Base-by-base conservation (phyloP, 1,140 invertebrate species). In the Teleopsis dalmanni region DNA sequence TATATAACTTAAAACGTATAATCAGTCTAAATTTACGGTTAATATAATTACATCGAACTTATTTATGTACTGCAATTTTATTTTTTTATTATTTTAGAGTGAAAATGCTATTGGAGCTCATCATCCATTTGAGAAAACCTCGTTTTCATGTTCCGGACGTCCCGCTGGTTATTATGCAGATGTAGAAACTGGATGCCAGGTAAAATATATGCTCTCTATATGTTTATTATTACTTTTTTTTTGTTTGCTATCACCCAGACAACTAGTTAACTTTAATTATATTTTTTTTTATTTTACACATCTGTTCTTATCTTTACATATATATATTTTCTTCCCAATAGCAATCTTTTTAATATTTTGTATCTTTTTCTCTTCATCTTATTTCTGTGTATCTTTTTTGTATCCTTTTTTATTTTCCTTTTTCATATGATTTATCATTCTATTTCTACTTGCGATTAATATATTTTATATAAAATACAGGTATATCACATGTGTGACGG, bases 401-500 rank as follows among this genome's bases (percentile, higher is more conserved):
- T n/a, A n/a, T n/a, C n/a, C n/a, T n/a, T n/a, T n/a, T n/a, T n/a
- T n/a, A n/a, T n/a, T n/a, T n/a, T n/a, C n/a, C n/a, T n/a, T n/a
- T n/a, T n/a, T n/a, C n/a, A n/a, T n/a, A n/a, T n/a, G n/a, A n/a
- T n/a, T n/a, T n/a, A n/a, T n/a, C n/a, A n/a, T n/a, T n/a, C n/a
- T n/a, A n/a, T n/a, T n/a, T n/a, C n/a, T n/a, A n/a, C n/a, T 8
- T 31, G 13, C 13, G 27, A 31, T 31, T 7, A 31, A 31, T 13
- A 8, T 13, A 8, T 31, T 31, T 31, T 7, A 31, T 7, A 31
- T 31, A 31, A 8, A 8, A 13, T 13, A 43, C 72, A 84, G 82
- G 77, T 84, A 31, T 87, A 86, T 62, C 84, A 87, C 70, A 84
- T 85, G 81, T 87, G 84, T 57, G 83, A 85, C 60, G 82, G 78